phyloP scores from a whole-genome alignment of 2,888 invertebrate genomes.

The Stenotaenia linearis region DNA sequence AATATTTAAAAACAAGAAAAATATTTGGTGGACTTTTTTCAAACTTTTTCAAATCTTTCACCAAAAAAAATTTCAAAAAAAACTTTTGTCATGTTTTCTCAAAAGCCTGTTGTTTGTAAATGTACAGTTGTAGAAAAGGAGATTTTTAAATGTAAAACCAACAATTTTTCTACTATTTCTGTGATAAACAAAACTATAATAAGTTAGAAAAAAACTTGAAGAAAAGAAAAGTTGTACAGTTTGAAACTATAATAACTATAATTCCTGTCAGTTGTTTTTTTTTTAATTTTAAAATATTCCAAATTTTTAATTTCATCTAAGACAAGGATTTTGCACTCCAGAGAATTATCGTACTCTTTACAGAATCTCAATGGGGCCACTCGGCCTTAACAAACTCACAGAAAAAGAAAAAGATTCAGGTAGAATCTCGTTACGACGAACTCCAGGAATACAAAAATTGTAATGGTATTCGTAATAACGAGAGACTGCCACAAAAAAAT shows the following conservation, averaged over 20 bases:
- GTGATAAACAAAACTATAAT: background rate
- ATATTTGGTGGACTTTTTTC: slow-evolving; percentile 1
- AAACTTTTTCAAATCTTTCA: slow-evolving; percentile 24
- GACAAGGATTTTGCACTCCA: slow-evolving; percentile 23
- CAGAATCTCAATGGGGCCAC: background rate
- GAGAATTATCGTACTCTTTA: slow-evolving; percentile 13
- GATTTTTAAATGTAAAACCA: slow-evolving; percentile 23
- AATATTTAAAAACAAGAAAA: background rate
- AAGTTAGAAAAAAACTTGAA: background rate
- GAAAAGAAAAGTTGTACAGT: background rate
- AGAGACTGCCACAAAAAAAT: too few species aligned
- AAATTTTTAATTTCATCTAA: background rate
- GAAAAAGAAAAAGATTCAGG: background rate
- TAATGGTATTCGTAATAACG: too few species aligned
- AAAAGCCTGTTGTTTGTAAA: slow-evolving; percentile 19
- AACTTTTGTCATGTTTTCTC: background rate
- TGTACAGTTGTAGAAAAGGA: slow-evolving; percentile 21
- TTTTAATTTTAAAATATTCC: background rate
- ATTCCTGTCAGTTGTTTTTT: background rate
- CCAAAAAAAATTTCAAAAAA: background rate
- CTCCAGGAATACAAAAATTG: background rate
- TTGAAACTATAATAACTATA: background rate
- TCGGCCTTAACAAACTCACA: background rate
- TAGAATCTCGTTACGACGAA: too few species aligned
- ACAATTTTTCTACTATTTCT: slow-evolving; percentile 24